Evolutionary conservation across 2,797 vertebrate genomes (phyloP), one percentile per base, ranked within the genome.

Genomic region (Saxicola maurus): DNA sequence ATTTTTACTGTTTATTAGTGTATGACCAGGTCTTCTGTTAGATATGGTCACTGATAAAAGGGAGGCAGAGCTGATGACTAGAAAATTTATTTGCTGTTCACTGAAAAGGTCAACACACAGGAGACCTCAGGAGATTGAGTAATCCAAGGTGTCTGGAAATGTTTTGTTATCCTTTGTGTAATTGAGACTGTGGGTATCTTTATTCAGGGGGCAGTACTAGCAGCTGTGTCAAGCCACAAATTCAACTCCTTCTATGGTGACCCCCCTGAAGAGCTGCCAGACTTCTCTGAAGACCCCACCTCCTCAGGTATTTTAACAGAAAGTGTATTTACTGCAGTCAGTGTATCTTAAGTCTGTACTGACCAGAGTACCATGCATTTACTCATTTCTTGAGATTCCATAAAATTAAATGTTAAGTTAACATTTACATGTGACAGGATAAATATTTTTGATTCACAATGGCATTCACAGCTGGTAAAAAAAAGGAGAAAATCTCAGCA

Each of bases 141-240:
- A 49, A 62, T 51, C 45, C 55, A 77, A 38, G 25, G 23, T 79
- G 57, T 86, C 78, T 86, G 17, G 51, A 87, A 88, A 76, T 62
- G 55, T 86, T 94, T 90, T 28, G 21, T 78, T 91, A 14, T 82
- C 56, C 27, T 55, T 52, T 86, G 40, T 84, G 72, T 95, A 94
- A 96, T 51, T 75, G 76, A 68, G 77, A 64, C 78, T 94, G 72
- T 94, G 92, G 88, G 21, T 95, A 9, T 92, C 92, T 94, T 94
- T 80, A 38, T 94, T 64, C 96, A 99, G 99, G 99, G 99, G 56
- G 99, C 99, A 28, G 99, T 99, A 84, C 97, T 99, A 94, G 99
- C 99, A 46, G 99, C 99, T 62, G 99, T 99, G 91, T 99, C 99
- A 95, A 99, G 99, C 96, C 99, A 99, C 98, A 99, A 99, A 97